Percentiles rank a stretch among this genome's conserved stretches.
Conservation (phyloP, 2,113 vertebrate genomes). For the Motacilla tschutschensis region DNA sequence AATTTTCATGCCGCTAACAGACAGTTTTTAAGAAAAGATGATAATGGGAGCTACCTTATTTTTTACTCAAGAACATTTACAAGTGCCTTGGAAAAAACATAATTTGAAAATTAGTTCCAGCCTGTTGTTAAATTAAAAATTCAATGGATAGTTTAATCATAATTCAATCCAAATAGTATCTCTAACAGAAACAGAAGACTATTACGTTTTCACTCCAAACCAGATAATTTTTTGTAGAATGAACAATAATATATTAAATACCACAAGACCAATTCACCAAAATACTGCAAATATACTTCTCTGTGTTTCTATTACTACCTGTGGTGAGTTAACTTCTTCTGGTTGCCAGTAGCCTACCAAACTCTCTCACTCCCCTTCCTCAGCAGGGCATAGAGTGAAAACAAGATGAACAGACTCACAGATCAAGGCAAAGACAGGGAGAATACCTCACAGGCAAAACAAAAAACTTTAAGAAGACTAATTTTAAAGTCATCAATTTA, state of each 20-base stretch:
- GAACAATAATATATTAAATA: not conserved
- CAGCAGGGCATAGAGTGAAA: not conserved
- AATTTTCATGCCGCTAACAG: not conserved
- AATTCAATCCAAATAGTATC: not conserved
- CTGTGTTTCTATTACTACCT: not conserved
- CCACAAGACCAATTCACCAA: not conserved
- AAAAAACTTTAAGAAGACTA: not conserved
- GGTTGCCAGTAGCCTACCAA: not conserved
- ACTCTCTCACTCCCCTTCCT: not conserved
- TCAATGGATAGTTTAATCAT: not conserved
- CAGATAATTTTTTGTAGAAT: not conserved
- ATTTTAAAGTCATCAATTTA: not conserved
- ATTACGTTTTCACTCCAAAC: not conserved
- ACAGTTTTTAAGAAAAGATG: not conserved
- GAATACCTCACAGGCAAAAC: not conserved
- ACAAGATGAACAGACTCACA: not conserved
- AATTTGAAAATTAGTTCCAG: not conserved
- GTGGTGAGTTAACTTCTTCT: not conserved
- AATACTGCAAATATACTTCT: not conserved
- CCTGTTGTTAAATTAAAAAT: not conserved
- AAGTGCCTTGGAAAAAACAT: not conserved
- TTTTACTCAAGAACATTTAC: not conserved
- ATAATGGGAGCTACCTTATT: not conserved
- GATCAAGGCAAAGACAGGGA: rapidly evolving
- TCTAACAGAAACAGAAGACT: not conserved